Evolutionary conservation across 2,113 vertebrate species (phyloP).

Genomic region (Peromyscus leucopus): DNA sequence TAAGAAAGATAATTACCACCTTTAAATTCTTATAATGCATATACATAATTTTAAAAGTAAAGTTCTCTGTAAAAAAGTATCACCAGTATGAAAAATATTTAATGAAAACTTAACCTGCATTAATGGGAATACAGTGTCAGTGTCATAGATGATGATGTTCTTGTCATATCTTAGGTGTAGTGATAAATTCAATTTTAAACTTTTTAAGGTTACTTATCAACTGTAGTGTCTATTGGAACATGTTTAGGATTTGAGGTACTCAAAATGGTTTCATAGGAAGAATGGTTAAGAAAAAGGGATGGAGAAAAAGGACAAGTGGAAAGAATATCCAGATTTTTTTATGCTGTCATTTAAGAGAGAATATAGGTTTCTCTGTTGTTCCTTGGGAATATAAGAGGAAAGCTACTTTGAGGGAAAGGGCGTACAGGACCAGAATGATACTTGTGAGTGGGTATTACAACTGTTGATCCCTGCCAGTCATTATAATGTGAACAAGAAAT

Average conservation of each 20-base stretch:
- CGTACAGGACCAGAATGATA: neutral
- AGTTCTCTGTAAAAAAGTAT: neutral
- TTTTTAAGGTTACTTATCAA: neutral
- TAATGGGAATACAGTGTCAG: neutral
- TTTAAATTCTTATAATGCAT: constrained; percentile 41
- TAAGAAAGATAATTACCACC: constrained; percentile 4
- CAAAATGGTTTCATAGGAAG: constrained; percentile 8
- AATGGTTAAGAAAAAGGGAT: neutral
- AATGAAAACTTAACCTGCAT: constrained; percentile 45
- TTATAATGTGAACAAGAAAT: neutral
- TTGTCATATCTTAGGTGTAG: neutral
- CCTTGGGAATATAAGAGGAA: neutral
- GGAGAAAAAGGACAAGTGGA: neutral
- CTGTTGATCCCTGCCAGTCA: neutral
- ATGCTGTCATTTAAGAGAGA: neutral
- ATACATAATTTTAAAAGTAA: neutral
- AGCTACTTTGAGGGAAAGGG: neutral
- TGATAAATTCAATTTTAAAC: constrained; percentile 24
- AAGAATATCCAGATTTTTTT: constrained; percentile 19
- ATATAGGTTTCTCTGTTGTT: neutral
- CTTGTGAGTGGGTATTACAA: neutral
- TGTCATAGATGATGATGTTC: neutral
- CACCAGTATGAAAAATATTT: neutral
- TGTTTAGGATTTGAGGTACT: constrained; percentile 33
- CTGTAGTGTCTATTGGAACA: neutral